phyloP scores from a whole-genome alignment of 1,140 invertebrate genomes.

The Cepaea nemoralis region DNA sequence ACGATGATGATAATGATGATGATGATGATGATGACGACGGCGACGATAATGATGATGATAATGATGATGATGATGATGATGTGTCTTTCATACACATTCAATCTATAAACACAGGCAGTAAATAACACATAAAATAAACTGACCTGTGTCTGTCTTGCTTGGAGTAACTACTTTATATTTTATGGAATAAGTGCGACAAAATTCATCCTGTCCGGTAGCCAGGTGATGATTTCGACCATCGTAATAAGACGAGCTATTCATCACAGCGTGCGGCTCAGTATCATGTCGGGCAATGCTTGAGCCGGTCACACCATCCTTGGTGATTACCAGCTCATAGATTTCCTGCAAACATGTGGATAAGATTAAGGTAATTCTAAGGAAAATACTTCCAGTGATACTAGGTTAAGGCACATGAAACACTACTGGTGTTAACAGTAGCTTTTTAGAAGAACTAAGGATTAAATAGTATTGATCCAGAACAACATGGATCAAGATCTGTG shows the following conservation, averaged over 20 bases:
- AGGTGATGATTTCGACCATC: conserved; percentile 82
- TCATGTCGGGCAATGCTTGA: conserved; percentile 89
- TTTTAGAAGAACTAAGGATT: too few relatives aligned
- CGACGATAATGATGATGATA: neutral
- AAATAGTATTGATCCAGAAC: too few relatives aligned
- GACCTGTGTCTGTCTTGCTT: conserved; percentile 55
- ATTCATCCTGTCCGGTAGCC: conserved; percentile 91
- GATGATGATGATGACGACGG: too few relatives aligned
- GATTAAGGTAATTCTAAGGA: neutral
- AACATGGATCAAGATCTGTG: too few relatives aligned
- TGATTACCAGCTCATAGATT: conserved; percentile 89
- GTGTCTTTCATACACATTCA: neutral
- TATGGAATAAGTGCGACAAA: conserved; percentile 89
- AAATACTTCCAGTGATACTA: neutral
- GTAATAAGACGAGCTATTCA: conserved; percentile 84
- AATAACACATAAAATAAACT: neutral
- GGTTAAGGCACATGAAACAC: neutral
- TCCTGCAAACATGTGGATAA: conserved; percentile 78
- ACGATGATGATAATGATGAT: too few relatives aligned
- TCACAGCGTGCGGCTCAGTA: conserved; percentile 89
- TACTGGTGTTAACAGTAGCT: too few relatives aligned
- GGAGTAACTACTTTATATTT: conserved; percentile 77
- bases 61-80: too few relatives aligned
- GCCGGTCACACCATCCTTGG: conserved; percentile 84
- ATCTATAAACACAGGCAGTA: conserved; percentile 1